These are phyloP conservation scores for Urocitellus parryii DNA, from an alignment of 2,113 vertebrate species.

Conservation along the genomic window DNA sequence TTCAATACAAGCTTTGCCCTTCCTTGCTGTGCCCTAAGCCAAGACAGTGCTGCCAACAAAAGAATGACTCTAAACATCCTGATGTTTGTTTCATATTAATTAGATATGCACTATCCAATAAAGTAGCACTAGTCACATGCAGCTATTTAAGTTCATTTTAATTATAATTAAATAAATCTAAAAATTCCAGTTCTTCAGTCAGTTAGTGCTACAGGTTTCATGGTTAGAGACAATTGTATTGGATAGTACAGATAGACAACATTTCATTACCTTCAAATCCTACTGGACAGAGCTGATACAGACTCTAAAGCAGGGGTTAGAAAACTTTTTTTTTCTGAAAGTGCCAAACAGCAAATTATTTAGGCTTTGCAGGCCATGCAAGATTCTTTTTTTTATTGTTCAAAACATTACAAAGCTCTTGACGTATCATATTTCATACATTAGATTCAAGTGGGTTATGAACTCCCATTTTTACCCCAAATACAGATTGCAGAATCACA, in stretches of 20 bases:
- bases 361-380: neutral
- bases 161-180: slow-evolving; percentile 50
- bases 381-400: neutral
- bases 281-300: neutral
- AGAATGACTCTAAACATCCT: neutral
- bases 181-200: slow-evolving; percentile 41
- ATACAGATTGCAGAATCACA: no score
- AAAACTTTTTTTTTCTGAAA: neutral
- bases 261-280: slow-evolving; percentile 29
- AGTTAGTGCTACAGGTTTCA: neutral
- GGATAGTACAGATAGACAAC: neutral
- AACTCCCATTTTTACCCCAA: no score
- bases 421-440: no score
- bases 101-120: neutral
- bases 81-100: neutral
- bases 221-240: neutral
- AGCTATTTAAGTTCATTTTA: slow-evolving; percentile 35
- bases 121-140: neutral
- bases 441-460: no score
- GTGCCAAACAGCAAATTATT: neutral
- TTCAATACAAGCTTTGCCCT: neutral
- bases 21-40: neutral
- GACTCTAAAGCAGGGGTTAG: neutral
- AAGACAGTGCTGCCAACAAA: neutral
- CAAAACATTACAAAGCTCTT: no score